Evolutionary conservation across 2,797 vertebrate genomes (phyloP), one percentile per base, ranked within the genome.

Genomic region (Catamblyrhynchus diadema): DNA sequence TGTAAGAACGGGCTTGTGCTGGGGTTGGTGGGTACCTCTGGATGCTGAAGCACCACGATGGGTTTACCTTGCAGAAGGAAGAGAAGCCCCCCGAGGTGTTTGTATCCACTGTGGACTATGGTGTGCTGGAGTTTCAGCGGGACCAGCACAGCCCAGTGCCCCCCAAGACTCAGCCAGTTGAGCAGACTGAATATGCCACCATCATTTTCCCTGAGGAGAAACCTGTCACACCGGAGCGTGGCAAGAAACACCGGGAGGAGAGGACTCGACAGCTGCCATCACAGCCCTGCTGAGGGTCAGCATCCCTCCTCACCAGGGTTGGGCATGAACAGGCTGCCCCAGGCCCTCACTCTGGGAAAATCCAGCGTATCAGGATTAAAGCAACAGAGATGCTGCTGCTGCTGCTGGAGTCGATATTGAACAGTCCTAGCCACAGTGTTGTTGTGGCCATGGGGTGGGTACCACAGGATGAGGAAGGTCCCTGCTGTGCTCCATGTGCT

Each of bases 151-250:
- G 22, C 3, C 96, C 60, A 0, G 74, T 96, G 9, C 86, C 72
- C 2, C 37, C 64, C 0, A 66, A 54, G 11, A 35, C 69, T 48
- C 3, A 3, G 3, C 13, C 28, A 0, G 60, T 9, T 0, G 96
- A 97, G 10, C 97, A 97, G 86, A 98, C 98, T 0, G 98, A 98
- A 88, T 98, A 98, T 0, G 98, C 98, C 83, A 97, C 97, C 64
- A 98, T 98, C 3, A 5, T 98, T 82, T 98, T 98, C 71, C 96
- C 97, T 3, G 88, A 93, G n/a, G 94, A 90, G 60, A 98, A 95
- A 10, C 95, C 94, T 0, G 1, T 81, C 25, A 84, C 81, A 0
- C 94, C 65, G 0, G 90, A 96, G 57, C 7, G 14, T 0, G 42
- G 67, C 4, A 94, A 95, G 93, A 92, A 65, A 61, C 37, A 39